A percentile compares a stretch with the other conserved stretches of the same genome.
phyloP scores from a whole-genome alignment of 1,140 invertebrate species.

The Parapsyche elsis region DNA sequence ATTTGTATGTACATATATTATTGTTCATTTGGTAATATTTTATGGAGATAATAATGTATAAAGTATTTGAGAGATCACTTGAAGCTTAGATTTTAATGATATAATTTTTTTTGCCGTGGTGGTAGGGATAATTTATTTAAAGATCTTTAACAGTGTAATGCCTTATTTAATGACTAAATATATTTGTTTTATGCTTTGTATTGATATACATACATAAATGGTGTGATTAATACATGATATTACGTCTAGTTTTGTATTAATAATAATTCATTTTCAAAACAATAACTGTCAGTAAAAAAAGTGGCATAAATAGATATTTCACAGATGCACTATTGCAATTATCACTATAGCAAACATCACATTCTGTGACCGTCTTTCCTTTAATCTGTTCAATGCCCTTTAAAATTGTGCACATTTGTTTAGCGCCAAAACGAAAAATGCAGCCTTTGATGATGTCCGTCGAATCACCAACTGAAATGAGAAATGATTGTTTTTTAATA shows the following conservation, averaged over 20 bases:
- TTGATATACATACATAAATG: no score
- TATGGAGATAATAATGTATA: no score
- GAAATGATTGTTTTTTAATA: slow-evolving; percentile 41
- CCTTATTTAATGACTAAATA: not conserved
- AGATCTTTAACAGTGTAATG: not conserved
- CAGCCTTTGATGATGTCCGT: slow-evolving; percentile 64
- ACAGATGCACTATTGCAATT: slow-evolving; percentile 13
- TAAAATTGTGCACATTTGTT: not conserved
- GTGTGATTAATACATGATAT: not conserved
- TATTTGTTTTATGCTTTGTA: not conserved
- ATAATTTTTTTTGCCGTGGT: no score
- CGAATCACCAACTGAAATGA: slow-evolving; percentile 64
- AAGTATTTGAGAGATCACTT: no score
- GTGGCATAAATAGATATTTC: slow-evolving; percentile 16
- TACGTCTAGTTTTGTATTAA: slow-evolving; percentile 9
- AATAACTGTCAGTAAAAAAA: not conserved
- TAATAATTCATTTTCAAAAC: not conserved
- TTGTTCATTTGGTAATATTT: no score
- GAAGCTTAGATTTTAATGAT: no score
- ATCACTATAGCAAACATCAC: not conserved
- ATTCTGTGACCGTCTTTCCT: not conserved
- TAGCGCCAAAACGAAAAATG: not conserved
- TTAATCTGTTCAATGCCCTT: not conserved
- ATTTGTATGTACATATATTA: no score
- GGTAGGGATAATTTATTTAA: not conserved